These are phyloP conservation scores for Drosophila maculinotata DNA, from an alignment of 2,888 invertebrate species.

Conservation along the genomic window DNA sequence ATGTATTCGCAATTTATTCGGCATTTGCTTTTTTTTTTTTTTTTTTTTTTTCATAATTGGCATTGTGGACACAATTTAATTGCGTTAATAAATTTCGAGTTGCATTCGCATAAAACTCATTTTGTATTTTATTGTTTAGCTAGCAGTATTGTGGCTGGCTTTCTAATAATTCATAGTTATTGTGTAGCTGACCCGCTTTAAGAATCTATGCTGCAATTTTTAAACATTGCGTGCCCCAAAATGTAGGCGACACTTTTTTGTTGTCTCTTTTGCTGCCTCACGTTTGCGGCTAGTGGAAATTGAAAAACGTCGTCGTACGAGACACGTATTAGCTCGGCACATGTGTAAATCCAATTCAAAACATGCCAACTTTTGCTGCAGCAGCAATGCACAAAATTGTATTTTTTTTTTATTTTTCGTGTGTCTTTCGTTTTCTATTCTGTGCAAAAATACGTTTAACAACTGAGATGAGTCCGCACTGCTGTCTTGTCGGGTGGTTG, in stretches of 20 bases:
- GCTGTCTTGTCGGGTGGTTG: background rate
- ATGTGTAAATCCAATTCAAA: slow-evolving; percentile 79
- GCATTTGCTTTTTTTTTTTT: slow-evolving; percentile 30
- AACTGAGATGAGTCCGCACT: slow-evolving; percentile 19
- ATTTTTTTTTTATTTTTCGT: slow-evolving; percentile 10
- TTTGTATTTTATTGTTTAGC: slow-evolving; percentile 29
- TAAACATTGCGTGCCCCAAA: slow-evolving; percentile 15
- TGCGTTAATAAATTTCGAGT: slow-evolving; percentile 56
- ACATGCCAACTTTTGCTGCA: slow-evolving; percentile 56
- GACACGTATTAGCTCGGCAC: slow-evolving; percentile 74
- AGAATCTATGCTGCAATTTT: background rate
- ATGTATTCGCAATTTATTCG: slow-evolving; percentile 41
- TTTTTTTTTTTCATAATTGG: background rate
- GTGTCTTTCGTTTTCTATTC: slow-evolving; percentile 11
- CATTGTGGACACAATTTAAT: slow-evolving; percentile 54
- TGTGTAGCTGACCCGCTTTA: slow-evolving; percentile 48
- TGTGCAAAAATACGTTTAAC: slow-evolving; percentile 45
- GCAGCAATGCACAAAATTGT: slow-evolving; percentile 61
- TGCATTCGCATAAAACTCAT: slow-evolving; percentile 18
- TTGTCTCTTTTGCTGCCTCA: slow-evolving; percentile 15
- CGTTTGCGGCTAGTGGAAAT: slow-evolving; percentile 61
- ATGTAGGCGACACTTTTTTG: slow-evolving; percentile 38
- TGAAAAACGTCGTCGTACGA: slow-evolving; percentile 61
- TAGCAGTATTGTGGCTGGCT: background rate
- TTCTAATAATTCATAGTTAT: slow-evolving; percentile 53